Conservation (phyloP, 2,113 vertebrate species). For the Cryptomyrus ogoouensis region DNA sequence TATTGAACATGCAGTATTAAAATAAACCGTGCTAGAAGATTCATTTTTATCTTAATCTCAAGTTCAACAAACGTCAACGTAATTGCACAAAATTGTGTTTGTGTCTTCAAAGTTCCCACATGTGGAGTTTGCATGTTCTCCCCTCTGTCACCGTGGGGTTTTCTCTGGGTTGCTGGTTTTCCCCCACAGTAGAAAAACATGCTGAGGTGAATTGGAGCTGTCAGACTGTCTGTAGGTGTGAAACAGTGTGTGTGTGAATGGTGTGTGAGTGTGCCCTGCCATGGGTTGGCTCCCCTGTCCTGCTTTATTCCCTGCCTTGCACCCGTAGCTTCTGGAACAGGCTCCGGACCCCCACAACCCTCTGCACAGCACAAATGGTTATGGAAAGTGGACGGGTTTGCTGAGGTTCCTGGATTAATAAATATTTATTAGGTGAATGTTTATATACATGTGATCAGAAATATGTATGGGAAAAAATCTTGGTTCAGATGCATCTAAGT, state of each 20-base stretch:
- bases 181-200: background rate
- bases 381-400: background rate
- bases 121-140: background rate
- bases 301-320: background rate
- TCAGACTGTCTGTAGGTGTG: background rate
- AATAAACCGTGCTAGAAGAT: background rate
- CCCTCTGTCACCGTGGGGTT: background rate
- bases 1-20: background rate
- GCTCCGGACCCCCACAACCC: background rate
- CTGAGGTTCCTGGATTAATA: background rate
- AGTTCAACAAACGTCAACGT: background rate
- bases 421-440: background rate
- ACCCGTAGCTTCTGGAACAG: background rate
- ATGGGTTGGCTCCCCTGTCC: background rate
- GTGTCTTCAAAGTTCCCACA: background rate
- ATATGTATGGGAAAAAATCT: background rate
- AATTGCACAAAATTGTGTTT: background rate
- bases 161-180: background rate
- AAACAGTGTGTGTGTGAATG: background rate
- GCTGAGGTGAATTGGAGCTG: background rate
- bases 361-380: background rate
- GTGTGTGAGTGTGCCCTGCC: background rate
- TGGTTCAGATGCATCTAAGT: background rate
- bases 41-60: background rate
- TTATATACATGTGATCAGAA: background rate